These are phyloP conservation scores for Callinectes sapidus DNA, from an alignment of 2,888 invertebrate species.

Conservation along the genomic window DNA sequence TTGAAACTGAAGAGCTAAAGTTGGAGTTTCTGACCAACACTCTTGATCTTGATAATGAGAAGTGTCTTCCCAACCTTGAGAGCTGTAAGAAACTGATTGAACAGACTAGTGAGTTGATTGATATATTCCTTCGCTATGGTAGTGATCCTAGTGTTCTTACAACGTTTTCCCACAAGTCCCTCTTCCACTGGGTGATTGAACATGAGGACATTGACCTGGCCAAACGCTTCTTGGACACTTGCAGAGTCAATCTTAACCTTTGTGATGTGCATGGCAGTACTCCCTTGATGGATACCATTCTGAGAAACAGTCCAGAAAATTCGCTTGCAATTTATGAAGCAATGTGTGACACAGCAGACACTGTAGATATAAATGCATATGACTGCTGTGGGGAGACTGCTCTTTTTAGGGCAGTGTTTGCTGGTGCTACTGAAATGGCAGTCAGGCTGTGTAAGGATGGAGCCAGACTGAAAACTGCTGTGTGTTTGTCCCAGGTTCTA, in stretches of 20 bases:
- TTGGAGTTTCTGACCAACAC: constrained; percentile 56
- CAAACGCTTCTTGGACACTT: constrained; percentile 50
- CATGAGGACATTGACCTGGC: constrained; percentile 55
- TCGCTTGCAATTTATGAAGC: constrained; percentile 60
- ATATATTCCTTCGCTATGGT: constrained; percentile 70
- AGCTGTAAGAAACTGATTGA: constrained; percentile 56
- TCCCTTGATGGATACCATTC: constrained; percentile 72
- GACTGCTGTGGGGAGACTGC: constrained; percentile 72
- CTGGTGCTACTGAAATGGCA: constrained; percentile 68
- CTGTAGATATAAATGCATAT: constrained; percentile 54
- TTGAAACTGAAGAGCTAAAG: constrained; percentile 49
- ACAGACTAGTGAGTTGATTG: constrained; percentile 67
- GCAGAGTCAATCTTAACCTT: constrained; percentile 70
- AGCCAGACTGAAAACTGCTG: constrained; percentile 51
- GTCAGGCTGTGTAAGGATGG: constrained; percentile 65
- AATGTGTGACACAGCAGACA: constrained; percentile 59
- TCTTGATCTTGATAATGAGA: constrained; percentile 44
- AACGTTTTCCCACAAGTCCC: constrained; percentile 66
- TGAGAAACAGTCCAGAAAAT: constrained; percentile 56
- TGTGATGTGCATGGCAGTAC: constrained; percentile 72
- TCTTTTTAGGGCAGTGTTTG: constrained; percentile 71
- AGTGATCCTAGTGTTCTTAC: constrained; percentile 72
- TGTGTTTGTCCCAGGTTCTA: constrained; percentile 41
- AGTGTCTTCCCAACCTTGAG: constrained; percentile 38
- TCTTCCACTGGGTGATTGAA: constrained; percentile 70